Conservation (phyloP, 2,888 invertebrate genomes). For the Sceliomorpha sp. region DNA sequence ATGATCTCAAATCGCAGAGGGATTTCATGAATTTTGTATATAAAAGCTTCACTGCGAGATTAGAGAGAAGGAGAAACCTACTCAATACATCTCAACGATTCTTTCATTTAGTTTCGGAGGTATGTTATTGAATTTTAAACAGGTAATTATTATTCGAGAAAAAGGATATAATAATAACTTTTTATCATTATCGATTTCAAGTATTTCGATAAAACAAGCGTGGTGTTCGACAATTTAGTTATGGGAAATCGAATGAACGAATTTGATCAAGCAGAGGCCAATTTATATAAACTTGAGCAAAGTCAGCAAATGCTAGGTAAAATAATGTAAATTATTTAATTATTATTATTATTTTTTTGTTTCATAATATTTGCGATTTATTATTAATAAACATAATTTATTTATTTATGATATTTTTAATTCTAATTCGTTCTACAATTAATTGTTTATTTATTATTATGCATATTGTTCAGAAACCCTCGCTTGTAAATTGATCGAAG, state of each 20-base stretch:
- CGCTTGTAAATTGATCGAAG: conserved; percentile 86
- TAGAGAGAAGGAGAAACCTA: conserved; percentile 87
- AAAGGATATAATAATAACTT: conserved; percentile 2
- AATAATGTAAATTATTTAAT: conserved; percentile 54
- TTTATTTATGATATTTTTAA: neutral
- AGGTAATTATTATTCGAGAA: conserved; percentile 10
- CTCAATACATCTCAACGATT: conserved; percentile 88
- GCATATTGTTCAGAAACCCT: conserved; percentile 82
- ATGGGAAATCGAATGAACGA: conserved; percentile 84
- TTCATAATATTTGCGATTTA: too few species aligned
- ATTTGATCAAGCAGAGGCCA: conserved; percentile 82
- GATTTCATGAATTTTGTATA: conserved; percentile 92
- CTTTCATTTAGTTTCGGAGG: conserved; percentile 88
- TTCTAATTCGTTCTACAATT: neutral
- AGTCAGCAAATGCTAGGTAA: conserved; percentile 84
- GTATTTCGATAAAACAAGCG: conserved; percentile 85
- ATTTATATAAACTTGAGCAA: conserved; percentile 83
- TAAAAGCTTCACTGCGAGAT: conserved; percentile 87
- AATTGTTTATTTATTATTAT: too few species aligned
- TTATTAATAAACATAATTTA: conserved; percentile 19
- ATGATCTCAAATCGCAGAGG: conserved; percentile 86
- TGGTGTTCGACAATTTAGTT: conserved; percentile 85
- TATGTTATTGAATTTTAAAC: too few species aligned
- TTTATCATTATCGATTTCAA: conserved; percentile 60
- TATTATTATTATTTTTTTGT: conserved; percentile 1